Evolutionary conservation across 2,888 invertebrate genomes (phyloP), one percentile per base, ranked within the genome.

Genomic region (Acrocyrtus sp.): DNA sequence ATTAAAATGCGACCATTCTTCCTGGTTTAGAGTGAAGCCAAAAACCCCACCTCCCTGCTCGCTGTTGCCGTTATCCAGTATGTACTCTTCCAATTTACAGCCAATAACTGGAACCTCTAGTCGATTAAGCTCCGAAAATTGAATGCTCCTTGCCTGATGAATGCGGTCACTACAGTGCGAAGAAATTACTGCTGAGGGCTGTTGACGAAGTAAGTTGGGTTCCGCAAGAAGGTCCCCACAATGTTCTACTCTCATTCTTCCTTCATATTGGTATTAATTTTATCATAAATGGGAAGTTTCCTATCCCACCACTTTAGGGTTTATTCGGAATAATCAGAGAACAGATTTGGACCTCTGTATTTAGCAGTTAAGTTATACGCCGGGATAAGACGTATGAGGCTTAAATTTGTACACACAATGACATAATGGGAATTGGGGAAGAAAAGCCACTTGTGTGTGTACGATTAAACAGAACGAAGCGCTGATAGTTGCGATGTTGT

Each of bases 241-340:
- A 62, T 68, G 51, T 74, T 78, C 74, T 51, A 77, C 75, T 75
- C 73, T 78, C 78, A 78, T 78, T 74, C 61, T 78, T 75, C 70
- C 65, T 48, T 69, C 74, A 65, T 68, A 45, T 39, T 69, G 69
- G 43, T 47, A 45, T 43, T 22, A 61, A 47, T 15, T 27, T 68
- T 5, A 29, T 10, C 48, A 53, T 60, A 65, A 47, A 63, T 62
- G 62, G 69, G 69, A 61, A 21, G 24, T 45, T n/a, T 39, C 21
- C 19, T 60, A 68, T 69, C 69, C 68, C 68, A 69, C 69, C 57
- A 51, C n/a, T 27, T n/a, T n/a, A n/a, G n/a, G n/a, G n/a, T n/a
- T n/a, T n/a, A n/a, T n/a, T n/a, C n/a, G n/a, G n/a, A n/a, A n/a
- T n/a, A n/a, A n/a, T n/a, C n/a, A n/a, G n/a, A n/a, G n/a, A n/a